Evolutionary conservation across 2,888 invertebrate species (phyloP).

Genomic region (Nemapogon koenigi): DNA sequence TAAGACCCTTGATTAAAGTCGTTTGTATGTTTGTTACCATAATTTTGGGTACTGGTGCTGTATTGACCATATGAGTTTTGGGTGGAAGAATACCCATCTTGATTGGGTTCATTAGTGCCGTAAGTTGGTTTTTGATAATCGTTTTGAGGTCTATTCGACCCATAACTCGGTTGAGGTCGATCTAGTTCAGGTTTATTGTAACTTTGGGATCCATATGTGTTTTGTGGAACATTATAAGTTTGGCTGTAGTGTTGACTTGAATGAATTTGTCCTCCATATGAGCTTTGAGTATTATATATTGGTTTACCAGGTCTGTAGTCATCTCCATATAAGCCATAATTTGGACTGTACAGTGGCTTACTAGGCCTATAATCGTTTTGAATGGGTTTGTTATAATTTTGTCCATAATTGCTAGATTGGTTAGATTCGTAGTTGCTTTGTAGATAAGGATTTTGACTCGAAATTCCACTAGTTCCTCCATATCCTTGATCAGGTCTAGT

Average conservation of each 20-base stretch:
- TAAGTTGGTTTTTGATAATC: background rate
- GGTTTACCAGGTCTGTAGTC: too few species aligned
- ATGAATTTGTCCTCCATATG: too few species aligned
- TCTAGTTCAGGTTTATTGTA: too few species aligned
- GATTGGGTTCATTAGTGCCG: background rate
- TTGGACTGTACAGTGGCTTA: conserved; percentile 13
- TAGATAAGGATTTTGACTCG: background rate
- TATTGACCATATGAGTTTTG: conserved; percentile 1
- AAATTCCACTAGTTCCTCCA: conserved; percentile 8
- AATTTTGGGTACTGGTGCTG: background rate
- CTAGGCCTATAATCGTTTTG: background rate
- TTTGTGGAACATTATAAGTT: too few species aligned
- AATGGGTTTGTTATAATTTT: conserved; percentile 15
- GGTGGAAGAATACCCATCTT: conserved; percentile 1
- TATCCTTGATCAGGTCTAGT: conserved; percentile 24
- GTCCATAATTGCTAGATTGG: conserved; percentile 16
- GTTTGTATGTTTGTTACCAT: conserved; percentile 1
- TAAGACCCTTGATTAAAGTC: too few species aligned
- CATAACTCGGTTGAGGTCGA: too few species aligned
- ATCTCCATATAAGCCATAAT: too few species aligned
- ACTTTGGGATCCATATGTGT: too few species aligned
- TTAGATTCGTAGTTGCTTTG: background rate
- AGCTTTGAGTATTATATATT: background rate
- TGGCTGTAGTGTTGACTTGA: too few species aligned
- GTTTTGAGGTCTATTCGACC: too few species aligned